A percentile compares a stretch with the other conserved stretches of the same genome.
Conservation (phyloP, 2,113 vertebrate genomes). For the Chloropsis cyanopogon region DNA sequence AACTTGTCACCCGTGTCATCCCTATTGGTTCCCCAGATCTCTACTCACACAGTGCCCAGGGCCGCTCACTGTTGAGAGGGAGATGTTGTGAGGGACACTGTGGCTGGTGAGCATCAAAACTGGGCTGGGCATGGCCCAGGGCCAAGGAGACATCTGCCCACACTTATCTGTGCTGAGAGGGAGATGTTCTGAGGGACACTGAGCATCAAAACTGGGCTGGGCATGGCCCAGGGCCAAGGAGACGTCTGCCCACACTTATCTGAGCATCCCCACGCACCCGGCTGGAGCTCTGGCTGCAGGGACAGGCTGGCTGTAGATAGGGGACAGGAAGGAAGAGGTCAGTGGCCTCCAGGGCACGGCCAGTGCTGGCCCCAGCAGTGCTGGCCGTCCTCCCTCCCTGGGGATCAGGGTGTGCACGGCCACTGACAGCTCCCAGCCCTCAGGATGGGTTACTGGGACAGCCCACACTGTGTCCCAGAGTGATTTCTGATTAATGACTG, state of each 20-base stretch:
- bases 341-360: background rate
- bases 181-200: no score
- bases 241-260: no score
- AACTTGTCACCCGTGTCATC: background rate
- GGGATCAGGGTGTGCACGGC: background rate
- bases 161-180: background rate
- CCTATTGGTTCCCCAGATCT: background rate
- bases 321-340: background rate
- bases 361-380: background rate
- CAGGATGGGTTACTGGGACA: background rate
- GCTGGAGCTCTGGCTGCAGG: background rate
- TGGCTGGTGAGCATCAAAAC: background rate
- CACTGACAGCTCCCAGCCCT: background rate
- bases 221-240: no score
- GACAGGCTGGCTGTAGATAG: background rate
- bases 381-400: background rate
- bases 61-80: rapidly evolving
- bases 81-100: background rate
- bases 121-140: background rate
- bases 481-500: background rate
- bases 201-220: no score
- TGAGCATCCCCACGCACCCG: rapidly evolving
- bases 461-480: rapidly evolving
- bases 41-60: background rate
- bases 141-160: background rate